Evolutionary conservation across 2,888 invertebrate species (phyloP).

Genomic region (Alloscopus bannaensis): DNA sequence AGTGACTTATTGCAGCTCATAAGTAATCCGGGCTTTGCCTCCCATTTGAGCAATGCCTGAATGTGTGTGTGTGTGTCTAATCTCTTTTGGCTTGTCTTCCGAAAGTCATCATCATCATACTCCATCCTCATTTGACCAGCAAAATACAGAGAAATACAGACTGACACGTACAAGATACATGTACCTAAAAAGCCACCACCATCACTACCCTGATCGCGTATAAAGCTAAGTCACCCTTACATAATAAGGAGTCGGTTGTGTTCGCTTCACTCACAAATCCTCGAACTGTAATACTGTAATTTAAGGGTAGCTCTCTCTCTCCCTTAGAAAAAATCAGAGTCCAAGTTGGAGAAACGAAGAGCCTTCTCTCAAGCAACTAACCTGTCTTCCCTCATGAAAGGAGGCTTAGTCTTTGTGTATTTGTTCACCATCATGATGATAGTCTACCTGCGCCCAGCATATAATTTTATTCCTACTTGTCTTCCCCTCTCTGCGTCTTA

Average conservation of each 20-base stretch:
- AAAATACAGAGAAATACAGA: no score
- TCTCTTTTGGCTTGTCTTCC: no score
- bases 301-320: slow-evolving; percentile 49
- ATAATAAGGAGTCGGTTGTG: no score
- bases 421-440: slow-evolving; percentile 15
- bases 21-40: background rate
- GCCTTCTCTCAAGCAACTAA: slow-evolving; percentile 51
- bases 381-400: slow-evolving; percentile 47
- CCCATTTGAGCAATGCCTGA: background rate
- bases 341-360: slow-evolving; percentile 28
- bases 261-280: no score
- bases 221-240: no score
- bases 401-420: slow-evolving; percentile 25
- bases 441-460: slow-evolving; percentile 43
- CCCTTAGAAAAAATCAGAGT: slow-evolving; percentile 19
- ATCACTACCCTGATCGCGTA: no score
- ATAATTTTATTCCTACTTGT: slow-evolving; percentile 33
- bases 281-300: slow-evolving; percentile 39
- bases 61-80: slow-evolving; percentile 16
- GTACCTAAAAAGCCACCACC: no score
- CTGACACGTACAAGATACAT: no score
- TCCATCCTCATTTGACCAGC: no score
- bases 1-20: slow-evolving; percentile 33
- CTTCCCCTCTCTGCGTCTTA: background rate
- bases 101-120: no score